phyloP scores from a whole-genome alignment of 1,140 invertebrate species.

The Phymastichus coffea region DNA sequence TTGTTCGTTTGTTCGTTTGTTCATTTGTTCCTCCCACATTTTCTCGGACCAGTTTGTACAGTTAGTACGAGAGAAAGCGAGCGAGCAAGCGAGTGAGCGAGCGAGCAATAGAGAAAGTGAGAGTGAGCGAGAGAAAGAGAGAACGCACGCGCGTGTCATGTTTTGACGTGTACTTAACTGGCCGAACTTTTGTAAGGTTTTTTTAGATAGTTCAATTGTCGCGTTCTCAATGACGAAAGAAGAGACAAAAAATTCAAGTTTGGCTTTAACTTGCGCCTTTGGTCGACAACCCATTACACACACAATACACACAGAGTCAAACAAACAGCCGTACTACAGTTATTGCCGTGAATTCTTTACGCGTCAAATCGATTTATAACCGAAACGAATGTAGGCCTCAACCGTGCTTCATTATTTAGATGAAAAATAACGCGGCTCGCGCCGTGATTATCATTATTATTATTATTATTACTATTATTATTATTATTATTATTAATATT shows the following conservation, averaged over 20 bases:
- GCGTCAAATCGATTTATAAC: neutral
- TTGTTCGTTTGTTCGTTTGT: neutral
- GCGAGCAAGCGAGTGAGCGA: neutral
- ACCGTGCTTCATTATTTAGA: slow-evolving; percentile 19
- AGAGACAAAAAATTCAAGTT: too few relatives aligned
- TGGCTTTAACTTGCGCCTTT: neutral
- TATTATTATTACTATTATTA: too few relatives aligned
- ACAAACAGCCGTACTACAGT: neutral
- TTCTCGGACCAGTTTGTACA: neutral
- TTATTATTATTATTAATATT: too few relatives aligned
- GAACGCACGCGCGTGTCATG: too few relatives aligned
- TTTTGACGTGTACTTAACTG: slow-evolving; percentile 15
- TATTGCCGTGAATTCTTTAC: neutral
- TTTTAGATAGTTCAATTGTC: neutral
- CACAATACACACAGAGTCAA: neutral
- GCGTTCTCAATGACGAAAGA: too few relatives aligned
- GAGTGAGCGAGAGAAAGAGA: too few relatives aligned
- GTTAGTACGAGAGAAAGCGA: neutral
- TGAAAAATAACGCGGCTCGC: slow-evolving; percentile 21
- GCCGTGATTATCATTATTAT: too few relatives aligned
- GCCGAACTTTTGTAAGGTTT: neutral
- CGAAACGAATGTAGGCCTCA: neutral
- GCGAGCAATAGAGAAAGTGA: too few relatives aligned
- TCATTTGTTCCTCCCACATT: neutral
- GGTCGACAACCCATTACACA: neutral